Evolutionary conservation across 2,888 invertebrate genomes (phyloP).

Genomic region (Syrphus vitripennis): DNA sequence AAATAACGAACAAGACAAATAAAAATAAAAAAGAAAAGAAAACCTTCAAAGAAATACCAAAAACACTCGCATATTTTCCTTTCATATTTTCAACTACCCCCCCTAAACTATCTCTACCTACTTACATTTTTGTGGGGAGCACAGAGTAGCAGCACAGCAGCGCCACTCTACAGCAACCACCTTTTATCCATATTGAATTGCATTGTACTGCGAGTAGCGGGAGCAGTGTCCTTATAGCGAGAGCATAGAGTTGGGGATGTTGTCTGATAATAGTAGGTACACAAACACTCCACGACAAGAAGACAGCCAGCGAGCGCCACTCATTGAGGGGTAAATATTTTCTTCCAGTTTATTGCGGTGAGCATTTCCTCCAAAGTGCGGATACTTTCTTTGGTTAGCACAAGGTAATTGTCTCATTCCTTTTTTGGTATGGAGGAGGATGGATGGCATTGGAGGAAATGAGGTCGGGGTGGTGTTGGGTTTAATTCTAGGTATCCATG

Average conservation of each 20-base stretch:
- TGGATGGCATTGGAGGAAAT: background rate
- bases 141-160: background rate
- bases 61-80: constrained; percentile 47
- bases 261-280: constrained; percentile 58
- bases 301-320: constrained; percentile 21
- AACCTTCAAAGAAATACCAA: constrained; percentile 21
- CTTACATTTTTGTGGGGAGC: background rate
- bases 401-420: constrained; percentile 55
- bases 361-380: constrained; percentile 61
- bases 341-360: constrained; percentile 68
- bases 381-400: constrained; percentile 59
- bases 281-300: constrained; percentile 59
- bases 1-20: background rate
- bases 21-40: constrained; percentile 4
- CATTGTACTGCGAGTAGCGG: constrained; percentile 47
- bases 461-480: background rate
- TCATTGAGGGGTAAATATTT: constrained; percentile 67
- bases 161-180: background rate
- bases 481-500: constrained; percentile 28
- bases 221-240: constrained; percentile 52
- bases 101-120: constrained; percentile 24
- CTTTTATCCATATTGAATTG: constrained; percentile 40
- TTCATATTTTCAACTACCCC: constrained; percentile 19
- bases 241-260: constrained; percentile 40
- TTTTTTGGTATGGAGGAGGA: background rate